These are phyloP conservation scores for Caretta caretta DNA, from an alignment of 2,113 vertebrate species.

Conservation along the genomic window DNA sequence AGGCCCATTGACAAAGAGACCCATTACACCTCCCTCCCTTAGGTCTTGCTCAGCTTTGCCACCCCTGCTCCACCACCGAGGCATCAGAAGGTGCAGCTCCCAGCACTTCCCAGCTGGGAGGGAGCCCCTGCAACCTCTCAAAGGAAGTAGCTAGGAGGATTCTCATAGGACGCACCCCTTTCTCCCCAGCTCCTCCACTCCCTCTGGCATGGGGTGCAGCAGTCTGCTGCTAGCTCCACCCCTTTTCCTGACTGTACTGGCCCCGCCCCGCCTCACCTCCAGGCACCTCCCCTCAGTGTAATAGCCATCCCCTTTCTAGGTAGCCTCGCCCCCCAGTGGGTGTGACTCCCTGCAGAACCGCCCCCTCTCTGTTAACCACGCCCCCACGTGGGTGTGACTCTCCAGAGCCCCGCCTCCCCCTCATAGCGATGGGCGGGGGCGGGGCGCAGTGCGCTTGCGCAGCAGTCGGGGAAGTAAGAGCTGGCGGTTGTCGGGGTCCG, in stretches of 20 bases:
- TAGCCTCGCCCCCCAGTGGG: rapidly evolving
- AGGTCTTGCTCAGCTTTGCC: neutral
- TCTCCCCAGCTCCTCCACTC: too few species aligned
- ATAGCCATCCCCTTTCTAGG: rapidly evolving
- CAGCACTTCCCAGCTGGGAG: neutral
- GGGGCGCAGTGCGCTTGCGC: conserved; percentile 35
- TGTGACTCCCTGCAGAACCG: neutral
- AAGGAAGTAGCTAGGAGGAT: neutral
- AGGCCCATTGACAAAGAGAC: too few species aligned
- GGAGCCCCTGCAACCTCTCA: neutral
- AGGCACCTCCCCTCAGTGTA: neutral
- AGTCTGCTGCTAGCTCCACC: neutral
- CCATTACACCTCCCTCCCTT: neutral
- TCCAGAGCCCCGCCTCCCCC: neutral
- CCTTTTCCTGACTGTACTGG: neutral
- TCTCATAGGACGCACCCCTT: neutral
- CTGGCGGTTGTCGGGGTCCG: too few species aligned
- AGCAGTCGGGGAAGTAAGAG: neutral
- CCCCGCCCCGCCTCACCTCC: rapidly evolving
- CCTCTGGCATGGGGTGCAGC: neutral
- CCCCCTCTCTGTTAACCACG: too few species aligned
- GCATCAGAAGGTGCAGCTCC: neutral
- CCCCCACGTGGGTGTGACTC: neutral
- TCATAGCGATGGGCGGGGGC: conserved; percentile 50
- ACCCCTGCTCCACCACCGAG: neutral